Base-by-base conservation (phyloP, 1,140 invertebrate genomes). In the Orius insidiosus region DNA sequence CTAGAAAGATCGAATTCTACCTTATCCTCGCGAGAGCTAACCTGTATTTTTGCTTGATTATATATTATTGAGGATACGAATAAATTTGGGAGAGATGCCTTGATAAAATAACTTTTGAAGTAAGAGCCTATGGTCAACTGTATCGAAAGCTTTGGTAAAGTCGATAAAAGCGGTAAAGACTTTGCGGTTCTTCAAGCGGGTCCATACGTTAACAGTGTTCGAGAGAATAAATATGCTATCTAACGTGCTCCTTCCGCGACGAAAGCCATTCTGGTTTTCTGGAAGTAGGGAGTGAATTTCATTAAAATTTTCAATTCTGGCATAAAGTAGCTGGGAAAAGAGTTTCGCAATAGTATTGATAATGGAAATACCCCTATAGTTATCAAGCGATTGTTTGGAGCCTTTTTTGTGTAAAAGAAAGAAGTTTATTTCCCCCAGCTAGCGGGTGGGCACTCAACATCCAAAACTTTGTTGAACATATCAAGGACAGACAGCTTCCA, bases 161-260 rank as follows among this genome's bases (percentile, higher is more conserved):
- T 58, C 56, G 14, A 58, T 45, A 43, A 56, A 58, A 5, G 52
- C 13, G 2, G 42, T 43, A 37, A 51, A 58, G 1, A 56, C 13
- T 18, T 40, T 40, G 4, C 38, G 13, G 5, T 18, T 18, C 15
- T 13, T 10, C 5, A 15, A 13, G 4, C 38, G n/a, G 4, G 38
- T 40, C 2, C 13, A 2, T 15, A 40, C 15, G 18, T 18, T 11
- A 10, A 40, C 10, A 3, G 15, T 5, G 18, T 13, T 40, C 3
- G 38, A 13, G 11, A 40, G 38, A 5, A 18, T 40, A 13, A 6
- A 40, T 5, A 40, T 15, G 10, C 13, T 15, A 18, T 40, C 38
- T 6, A 18, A 5, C 4, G 38, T 40, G 13, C 38, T 10, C 15
- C 38, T 40, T 4, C 38, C 38, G 3, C 15, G 5, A 4, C 38